phyloP scores from a whole-genome alignment of 2,888 invertebrate species.

The Agrilus mali region DNA sequence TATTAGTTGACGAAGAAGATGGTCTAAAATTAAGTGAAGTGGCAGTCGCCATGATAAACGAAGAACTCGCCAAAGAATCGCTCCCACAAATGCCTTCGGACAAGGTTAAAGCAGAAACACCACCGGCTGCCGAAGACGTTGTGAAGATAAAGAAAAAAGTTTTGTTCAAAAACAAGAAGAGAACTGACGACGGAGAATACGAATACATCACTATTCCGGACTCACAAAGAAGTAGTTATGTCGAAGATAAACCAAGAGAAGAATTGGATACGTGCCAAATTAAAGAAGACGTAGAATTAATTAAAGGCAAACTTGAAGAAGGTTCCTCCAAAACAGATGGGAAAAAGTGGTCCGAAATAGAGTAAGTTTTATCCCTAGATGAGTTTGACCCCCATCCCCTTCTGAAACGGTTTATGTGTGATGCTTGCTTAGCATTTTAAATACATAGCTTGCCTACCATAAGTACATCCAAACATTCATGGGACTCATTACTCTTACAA shows the following conservation, averaged over 20 bases:
- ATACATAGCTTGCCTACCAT: too few species aligned
- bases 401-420: neutral
- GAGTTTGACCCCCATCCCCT: neutral
- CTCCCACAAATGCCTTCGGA: slow-evolving; percentile 4
- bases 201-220: neutral
- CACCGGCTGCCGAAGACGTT: slow-evolving; percentile 4
- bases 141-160: slow-evolving; percentile 27
- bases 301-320: slow-evolving; percentile 1
- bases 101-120: slow-evolving; percentile 5
- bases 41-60: slow-evolving; percentile 15
- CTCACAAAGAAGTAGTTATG: neutral
- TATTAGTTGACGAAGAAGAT: slow-evolving; percentile 30
- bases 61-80: slow-evolving; percentile 11
- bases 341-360: slow-evolving; percentile 31
- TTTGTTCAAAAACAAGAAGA: slow-evolving; percentile 27
- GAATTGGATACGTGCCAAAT: slow-evolving; percentile 4
- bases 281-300: slow-evolving; percentile 18
- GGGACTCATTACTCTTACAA: too few species aligned
- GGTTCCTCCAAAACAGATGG: slow-evolving; percentile 5
- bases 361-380: slow-evolving; percentile 22
- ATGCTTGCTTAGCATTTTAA: too few species aligned
- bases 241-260: slow-evolving; percentile 1
- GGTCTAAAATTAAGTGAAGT: slow-evolving; percentile 26
- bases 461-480: too few species aligned
- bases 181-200: slow-evolving; percentile 19